Percentiles rank a stretch among this genome's conserved stretches.
These are phyloP conservation scores for Dreissena polymorpha DNA, from an alignment of 1,140 invertebrate species.

Conservation along the genomic window DNA sequence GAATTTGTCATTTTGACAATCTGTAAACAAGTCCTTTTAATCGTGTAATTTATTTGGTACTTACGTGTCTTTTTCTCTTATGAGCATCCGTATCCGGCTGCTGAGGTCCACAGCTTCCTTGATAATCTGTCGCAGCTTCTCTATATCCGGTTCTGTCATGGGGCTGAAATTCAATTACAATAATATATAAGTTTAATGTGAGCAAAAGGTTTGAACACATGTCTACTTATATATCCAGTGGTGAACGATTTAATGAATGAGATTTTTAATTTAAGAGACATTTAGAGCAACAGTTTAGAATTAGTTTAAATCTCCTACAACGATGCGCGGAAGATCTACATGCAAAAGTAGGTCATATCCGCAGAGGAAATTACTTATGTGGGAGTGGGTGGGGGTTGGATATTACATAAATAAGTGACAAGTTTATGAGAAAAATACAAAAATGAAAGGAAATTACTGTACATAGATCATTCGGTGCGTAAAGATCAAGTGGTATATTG, in stretches of 20 bases:
- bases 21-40: too few relatives aligned
- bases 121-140: slow-evolving; percentile 45
- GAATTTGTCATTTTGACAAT: too few relatives aligned
- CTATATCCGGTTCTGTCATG: slow-evolving; percentile 49
- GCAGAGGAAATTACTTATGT: too few relatives aligned
- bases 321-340: too few relatives aligned
- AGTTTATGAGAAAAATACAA: too few relatives aligned
- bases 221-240: background rate
- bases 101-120: slow-evolving; percentile 58
- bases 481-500: too few relatives aligned
- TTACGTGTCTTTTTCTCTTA: slow-evolving; percentile 62
- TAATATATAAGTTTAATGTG: background rate
- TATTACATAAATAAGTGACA: too few relatives aligned
- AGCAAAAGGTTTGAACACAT: background rate
- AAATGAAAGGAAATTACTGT: too few relatives aligned
- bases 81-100: slow-evolving; percentile 54
- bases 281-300: background rate
- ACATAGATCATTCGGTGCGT: too few relatives aligned
- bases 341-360: too few relatives aligned
- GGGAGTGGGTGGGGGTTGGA: too few relatives aligned
- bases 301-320: background rate
- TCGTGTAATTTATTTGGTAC: background rate
- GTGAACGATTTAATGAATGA: too few relatives aligned
- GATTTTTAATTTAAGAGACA: background rate
- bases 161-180: background rate